Evolutionary conservation across 2,113 vertebrate genomes (phyloP).

Genomic region (Himantopus leucocephalus): DNA sequence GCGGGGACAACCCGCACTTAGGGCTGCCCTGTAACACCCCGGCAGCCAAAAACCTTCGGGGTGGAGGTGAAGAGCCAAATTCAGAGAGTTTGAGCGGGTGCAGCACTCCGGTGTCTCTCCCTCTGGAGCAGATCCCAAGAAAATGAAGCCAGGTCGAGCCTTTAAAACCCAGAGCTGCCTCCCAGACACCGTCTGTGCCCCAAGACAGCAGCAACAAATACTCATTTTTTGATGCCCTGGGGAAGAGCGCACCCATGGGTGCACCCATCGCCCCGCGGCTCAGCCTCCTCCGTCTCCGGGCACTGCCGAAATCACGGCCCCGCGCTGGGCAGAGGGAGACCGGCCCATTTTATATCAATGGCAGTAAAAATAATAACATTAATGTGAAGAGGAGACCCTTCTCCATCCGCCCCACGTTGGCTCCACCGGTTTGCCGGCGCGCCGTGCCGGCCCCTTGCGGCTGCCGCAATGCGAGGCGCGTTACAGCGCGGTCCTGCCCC

Average conservation of each 20-base stretch:
- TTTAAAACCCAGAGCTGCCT: neutral
- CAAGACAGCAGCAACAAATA: accelerated
- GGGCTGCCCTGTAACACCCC: neutral
- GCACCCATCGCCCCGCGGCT: accelerated
- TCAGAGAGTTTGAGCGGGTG: accelerated
- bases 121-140: neutral
- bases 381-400: accelerated
- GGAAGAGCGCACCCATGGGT: neutral
- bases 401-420: accelerated
- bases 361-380: accelerated
- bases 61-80: neutral
- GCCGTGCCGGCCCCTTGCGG: neutral
- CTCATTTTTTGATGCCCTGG: accelerated
- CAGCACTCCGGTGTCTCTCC: neutral
- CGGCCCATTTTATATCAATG: accelerated
- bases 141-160: accelerated
- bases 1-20: accelerated
- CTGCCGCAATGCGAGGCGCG: neutral
- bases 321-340: accelerated
- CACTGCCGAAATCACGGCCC: neutral
- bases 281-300: neutral
- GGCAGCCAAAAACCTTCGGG: neutral
- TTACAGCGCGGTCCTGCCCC: neutral
- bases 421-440: accelerated
- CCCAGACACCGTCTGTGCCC: neutral